These are phyloP conservation scores for Synaphobranchus kaupii DNA, from an alignment of 2,797 vertebrate species.

Conservation along the genomic window DNA sequence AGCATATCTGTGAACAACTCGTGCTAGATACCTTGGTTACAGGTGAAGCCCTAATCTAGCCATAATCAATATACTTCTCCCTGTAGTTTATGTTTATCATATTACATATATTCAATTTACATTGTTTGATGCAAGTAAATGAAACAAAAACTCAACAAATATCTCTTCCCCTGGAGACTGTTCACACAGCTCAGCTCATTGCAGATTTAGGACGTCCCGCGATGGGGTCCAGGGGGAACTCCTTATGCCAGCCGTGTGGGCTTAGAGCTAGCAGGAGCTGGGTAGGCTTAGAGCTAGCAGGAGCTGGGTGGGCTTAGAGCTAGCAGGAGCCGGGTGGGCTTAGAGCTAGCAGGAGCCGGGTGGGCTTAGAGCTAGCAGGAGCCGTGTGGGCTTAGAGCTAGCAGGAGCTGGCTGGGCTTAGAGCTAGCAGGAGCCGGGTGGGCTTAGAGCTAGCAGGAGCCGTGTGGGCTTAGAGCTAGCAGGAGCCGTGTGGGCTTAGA, in stretches of 20 bases:
- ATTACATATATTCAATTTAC: neutral
- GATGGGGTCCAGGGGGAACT: neutral
- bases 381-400: no score
- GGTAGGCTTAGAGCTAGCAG: no score
- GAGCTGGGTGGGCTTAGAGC: no score
- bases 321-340: no score
- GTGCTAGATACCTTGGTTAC: neutral
- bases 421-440: no score
- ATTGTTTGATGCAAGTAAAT: neutral
- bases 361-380: no score
- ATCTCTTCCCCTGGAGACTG: slow-evolving; percentile 50
- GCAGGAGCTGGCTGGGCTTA: no score
- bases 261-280: neutral
- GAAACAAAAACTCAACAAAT: neutral
- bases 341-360: no score
- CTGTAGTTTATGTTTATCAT: neutral
- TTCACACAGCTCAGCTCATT: slow-evolving; percentile 50
- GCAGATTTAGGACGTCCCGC: neutral
- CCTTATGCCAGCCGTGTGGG: neutral
- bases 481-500: no score
- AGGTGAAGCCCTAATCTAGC: neutral
- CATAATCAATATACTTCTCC: neutral
- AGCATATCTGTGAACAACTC: neutral
- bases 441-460: no score
- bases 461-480: no score